Evolutionary conservation across 2,113 vertebrate genomes (phyloP), one percentile per base, ranked within the genome.

Genomic region (Cephalopterus ornatus): DNA sequence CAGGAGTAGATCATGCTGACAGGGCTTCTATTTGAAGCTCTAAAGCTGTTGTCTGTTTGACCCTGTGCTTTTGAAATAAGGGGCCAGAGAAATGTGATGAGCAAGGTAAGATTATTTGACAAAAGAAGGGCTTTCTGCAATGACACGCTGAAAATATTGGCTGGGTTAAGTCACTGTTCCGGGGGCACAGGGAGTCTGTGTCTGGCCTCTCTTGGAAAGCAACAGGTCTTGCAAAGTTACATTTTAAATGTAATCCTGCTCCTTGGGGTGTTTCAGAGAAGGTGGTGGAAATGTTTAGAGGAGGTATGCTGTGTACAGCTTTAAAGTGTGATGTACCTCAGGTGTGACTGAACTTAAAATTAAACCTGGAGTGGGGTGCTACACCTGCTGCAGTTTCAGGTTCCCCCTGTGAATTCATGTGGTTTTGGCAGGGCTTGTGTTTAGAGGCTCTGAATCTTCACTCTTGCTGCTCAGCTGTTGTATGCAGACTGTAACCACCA

Each of bases 101-200:
- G 89, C 68, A 52, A 96, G 90, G 96, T 96, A 52, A 52, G 73
- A 89, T 91, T 65, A 74, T 73, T 61, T 33, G 90, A 80, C 59
- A 94, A 52, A 86, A 89, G 76, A 56, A 62, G 15, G 46, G 15
- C 24, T 49, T 92, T 91, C 93, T 42, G 78, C 24, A 71, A 2
- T 23, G 63, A 33, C 52, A 50, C 2, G 1, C 65, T 37, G 58
- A 41, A 74, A 74, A 23, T 28, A 18, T 4, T 0, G 0, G 12
- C 70, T 58, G 84, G 61, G 62, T 72, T 72, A 5, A 32, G 52
- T 56, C 0, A 16, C 41, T 21, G 11, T 72, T 59, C 32, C 13
- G 16, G 41, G 47, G 73, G 5, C 0, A 0, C 0, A 2, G 17
- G 63, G 46, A 50, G 14, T 15, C 32, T 21, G 44, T 1, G 4